Conservation (phyloP, 2,113 vertebrate genomes). For the Columba janthina region DNA sequence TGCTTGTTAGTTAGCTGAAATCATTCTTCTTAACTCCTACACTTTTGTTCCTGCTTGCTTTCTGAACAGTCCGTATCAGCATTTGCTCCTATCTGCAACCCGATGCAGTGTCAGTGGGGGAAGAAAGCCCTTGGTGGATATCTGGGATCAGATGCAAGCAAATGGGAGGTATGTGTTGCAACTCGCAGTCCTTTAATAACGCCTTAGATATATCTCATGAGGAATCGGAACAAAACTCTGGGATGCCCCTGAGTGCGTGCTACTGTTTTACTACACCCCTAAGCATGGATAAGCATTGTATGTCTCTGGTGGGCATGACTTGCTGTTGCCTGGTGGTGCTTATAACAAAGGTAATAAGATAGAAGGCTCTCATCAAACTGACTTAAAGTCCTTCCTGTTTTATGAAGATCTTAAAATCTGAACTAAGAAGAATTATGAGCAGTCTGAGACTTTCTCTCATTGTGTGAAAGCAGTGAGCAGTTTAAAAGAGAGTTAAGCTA, state of each 20-base stretch:
- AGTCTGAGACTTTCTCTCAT: not conserved
- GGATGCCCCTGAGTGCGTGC: not conserved
- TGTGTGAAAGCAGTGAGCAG: not conserved
- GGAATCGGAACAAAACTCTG: not conserved
- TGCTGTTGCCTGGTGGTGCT: not conserved
- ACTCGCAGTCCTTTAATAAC: not conserved
- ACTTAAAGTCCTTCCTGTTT: not conserved
- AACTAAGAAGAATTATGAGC: not conserved
- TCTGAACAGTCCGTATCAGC: slow-evolving; percentile 88
- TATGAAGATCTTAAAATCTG: not conserved
- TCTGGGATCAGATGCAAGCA: slow-evolving; percentile 85
- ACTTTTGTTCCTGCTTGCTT: not conserved
- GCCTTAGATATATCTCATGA: not conserved
- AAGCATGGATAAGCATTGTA: not conserved
- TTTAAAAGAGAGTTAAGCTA: not conserved
- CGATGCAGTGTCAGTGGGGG: slow-evolving; percentile 92
- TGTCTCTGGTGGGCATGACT: not conserved
- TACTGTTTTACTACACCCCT: not conserved
- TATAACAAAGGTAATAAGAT: not conserved
- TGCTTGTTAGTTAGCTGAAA: not conserved
- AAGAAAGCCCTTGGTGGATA: slow-evolving; percentile 94
- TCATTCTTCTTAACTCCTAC: not conserved
- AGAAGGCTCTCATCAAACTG: not conserved
- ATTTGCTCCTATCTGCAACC: slow-evolving; percentile 97
- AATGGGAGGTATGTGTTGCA: slow-evolving; percentile 88